Conservation (phyloP, 2,113 vertebrate genomes). For the Okapia johnstoni region DNA sequence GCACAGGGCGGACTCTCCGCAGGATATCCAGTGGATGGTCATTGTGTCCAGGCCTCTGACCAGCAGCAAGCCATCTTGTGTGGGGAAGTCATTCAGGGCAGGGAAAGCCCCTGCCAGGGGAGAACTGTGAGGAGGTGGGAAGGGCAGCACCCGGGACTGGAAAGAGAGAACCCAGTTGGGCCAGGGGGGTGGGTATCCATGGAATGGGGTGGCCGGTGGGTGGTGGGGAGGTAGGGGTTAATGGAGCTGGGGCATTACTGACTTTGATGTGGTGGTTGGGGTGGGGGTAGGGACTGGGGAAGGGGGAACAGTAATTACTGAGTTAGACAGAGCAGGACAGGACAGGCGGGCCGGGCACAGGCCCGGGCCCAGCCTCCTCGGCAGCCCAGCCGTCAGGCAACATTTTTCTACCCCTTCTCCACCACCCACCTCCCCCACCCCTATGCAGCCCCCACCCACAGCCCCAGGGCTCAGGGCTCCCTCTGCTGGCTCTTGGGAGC, state of each 20-base stretch:
- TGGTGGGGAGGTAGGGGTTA: conserved; percentile 69
- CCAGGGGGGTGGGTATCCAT: neutral
- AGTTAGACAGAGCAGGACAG: conserved; percentile 75
- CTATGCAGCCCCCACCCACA: conserved; percentile 65
- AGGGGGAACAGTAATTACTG: conserved; percentile 72
- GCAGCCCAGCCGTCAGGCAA: conserved; percentile 74
- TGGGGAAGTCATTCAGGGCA: neutral
- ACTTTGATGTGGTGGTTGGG: conserved; percentile 69
- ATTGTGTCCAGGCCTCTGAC: neutral
- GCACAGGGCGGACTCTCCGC: neutral
- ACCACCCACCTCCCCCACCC: conserved; percentile 66
- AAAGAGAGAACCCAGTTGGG: neutral
- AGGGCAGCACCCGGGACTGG: neutral
- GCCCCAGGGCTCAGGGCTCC: conserved; percentile 74
- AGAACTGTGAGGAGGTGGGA: neutral
- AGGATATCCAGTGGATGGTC: neutral
- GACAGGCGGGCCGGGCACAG: conserved; percentile 73
- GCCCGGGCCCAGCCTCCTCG: conserved; percentile 66
- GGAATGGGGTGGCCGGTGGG: neutral
- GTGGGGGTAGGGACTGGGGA: conserved; percentile 61
- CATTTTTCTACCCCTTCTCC: conserved; percentile 76
- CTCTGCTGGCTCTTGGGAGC: conserved; percentile 65
- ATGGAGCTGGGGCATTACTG: conserved; percentile 61
- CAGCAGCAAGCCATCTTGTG: neutral
- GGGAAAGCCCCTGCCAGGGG: neutral